Base-by-base conservation (phyloP, 2,888 invertebrate species). In the Troilus luridus region DNA sequence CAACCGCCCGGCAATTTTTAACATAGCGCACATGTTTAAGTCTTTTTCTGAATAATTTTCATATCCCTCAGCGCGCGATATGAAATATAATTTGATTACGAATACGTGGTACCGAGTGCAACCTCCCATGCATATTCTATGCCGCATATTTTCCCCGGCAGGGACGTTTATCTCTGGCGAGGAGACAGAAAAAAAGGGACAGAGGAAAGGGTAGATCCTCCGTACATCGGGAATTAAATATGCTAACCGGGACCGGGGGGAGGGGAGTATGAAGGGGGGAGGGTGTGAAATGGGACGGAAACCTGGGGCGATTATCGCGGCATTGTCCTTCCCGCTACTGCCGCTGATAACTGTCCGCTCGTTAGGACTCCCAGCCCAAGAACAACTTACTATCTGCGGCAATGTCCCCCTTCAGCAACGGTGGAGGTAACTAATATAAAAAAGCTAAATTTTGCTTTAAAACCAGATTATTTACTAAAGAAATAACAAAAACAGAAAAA, bases 201-300 rank as follows among this genome's bases (percentile, higher is more conserved):
- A 85, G 85, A 85, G n/a, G 81, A 11, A 6, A 5, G 54, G 54
- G 21, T 54, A 54, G 56, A 11, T 85, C 56, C 85, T 58, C 85
- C 85, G 85, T 85, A 85, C 85, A 58, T 54, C 56, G 56, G 85
- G 85, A 85, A 85, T 85, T 85, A 85, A 85, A 85, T 85, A 85
- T 85, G 85, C 85, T 85, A 58, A 85, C 81, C 19, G 81, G 19
- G 41, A 1, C 41, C 5, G 41, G 41, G 77, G 17, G 17, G 77
- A 77, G 41, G 77, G 77, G 17, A 7, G 19, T 9, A 3, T 10
- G 81, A 58, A 56, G 14, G 19, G 54, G 10, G 21, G 81, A 58
- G 85, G 85, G 85, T 85, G 85, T 85, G 85, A 85, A 85, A 85
- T 85, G 85, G 85, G 85, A 56, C 85, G 85, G 85, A 85, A 85